phyloP scores from a whole-genome alignment of 2,797 vertebrate species.

The Carcharodon carcharias region DNA sequence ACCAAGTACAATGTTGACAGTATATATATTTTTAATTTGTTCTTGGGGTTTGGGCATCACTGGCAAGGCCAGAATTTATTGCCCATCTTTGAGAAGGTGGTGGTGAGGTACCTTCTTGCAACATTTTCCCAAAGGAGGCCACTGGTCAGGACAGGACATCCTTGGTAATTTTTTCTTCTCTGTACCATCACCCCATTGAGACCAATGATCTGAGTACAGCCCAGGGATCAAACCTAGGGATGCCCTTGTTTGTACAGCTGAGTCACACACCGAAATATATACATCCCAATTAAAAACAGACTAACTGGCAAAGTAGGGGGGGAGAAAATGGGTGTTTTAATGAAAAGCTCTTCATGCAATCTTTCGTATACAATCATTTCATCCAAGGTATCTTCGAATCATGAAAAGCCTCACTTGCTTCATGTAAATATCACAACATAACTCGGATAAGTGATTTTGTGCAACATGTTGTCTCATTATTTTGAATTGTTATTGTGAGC shows the following conservation, averaged over 20 bases:
- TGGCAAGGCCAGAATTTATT: background rate
- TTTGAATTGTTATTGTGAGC: background rate
- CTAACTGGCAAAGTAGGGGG: background rate
- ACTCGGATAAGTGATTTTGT: background rate
- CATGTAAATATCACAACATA: background rate
- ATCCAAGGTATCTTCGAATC: background rate
- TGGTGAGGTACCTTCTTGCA: background rate
- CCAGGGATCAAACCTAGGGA: background rate
- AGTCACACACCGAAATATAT: background rate
- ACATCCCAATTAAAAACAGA: background rate
- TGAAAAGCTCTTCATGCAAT: background rate
- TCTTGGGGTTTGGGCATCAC: background rate
- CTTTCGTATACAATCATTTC: background rate
- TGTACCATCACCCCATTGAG: background rate
- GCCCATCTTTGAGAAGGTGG: background rate
- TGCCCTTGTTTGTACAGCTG: background rate
- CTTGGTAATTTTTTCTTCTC: background rate
- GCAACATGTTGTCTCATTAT: too few species aligned
- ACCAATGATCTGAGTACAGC: background rate
- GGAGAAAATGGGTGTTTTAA: background rate
- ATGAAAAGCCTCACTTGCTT: background rate
- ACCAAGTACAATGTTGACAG: too few species aligned
- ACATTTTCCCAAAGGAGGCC: background rate
- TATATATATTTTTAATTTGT: background rate
- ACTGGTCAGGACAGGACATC: background rate